phyloP scores from a whole-genome alignment of 2,113 vertebrate genomes.

The Colius striatus region DNA sequence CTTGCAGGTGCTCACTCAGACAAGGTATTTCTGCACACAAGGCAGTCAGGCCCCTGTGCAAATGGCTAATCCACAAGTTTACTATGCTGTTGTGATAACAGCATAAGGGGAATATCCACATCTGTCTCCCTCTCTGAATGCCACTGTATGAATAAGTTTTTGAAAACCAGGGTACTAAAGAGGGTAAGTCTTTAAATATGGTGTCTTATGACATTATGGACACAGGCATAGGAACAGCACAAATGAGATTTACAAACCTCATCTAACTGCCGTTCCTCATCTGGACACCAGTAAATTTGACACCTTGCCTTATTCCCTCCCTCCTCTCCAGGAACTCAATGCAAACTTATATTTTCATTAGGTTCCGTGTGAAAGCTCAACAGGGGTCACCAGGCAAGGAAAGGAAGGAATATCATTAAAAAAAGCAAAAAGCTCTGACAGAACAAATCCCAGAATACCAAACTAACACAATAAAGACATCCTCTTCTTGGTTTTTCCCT shows the following conservation, averaged over 20 bases:
- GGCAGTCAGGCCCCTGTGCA: background rate
- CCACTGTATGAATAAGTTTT: background rate
- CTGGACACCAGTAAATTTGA: fast-evolving
- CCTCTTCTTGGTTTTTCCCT: background rate
- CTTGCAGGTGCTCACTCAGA: background rate
- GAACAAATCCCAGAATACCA: background rate
- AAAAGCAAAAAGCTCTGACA: background rate
- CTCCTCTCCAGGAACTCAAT: background rate
- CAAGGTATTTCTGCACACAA: background rate
- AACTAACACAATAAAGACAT: background rate
- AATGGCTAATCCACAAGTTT: background rate
- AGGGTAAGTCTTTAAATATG: background rate
- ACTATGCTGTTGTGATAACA: background rate
- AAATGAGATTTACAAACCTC: background rate
- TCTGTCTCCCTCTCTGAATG: background rate
- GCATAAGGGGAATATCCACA: background rate
- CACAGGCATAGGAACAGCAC: background rate
- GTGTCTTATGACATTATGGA: background rate
- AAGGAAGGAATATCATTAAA: background rate
- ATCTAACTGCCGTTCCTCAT: background rate
- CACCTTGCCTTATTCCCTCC: background rate
- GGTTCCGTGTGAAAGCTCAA: background rate
- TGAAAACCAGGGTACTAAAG: background rate
- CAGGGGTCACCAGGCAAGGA: background rate
- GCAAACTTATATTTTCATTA: background rate